Conservation (phyloP, 2,888 invertebrate genomes). For the Ormyrus thymus region DNA sequence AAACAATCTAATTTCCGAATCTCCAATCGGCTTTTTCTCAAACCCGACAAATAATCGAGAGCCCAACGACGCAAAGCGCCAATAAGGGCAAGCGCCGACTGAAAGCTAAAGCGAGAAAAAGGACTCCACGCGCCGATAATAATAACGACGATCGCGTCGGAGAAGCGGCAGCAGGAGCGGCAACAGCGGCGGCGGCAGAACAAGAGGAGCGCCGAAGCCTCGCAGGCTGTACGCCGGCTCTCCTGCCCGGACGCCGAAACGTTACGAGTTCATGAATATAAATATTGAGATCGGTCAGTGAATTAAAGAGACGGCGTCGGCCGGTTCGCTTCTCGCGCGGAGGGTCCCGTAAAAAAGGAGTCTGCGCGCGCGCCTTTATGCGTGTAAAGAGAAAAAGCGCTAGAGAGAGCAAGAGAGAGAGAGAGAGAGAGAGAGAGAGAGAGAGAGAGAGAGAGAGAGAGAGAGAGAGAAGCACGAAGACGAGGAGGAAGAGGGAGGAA, state of each 20-base stretch:
- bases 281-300: constrained; percentile 56
- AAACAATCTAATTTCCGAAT: too few species aligned
- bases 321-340: background rate
- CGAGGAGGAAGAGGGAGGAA: constrained; percentile 23
- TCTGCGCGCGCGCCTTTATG: background rate
- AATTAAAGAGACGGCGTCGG: constrained; percentile 50
- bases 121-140: constrained; percentile 36
- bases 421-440: constrained; percentile 28
- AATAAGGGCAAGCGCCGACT: too few species aligned
- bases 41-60: too few species aligned
- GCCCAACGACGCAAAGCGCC: too few species aligned
- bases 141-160: background rate
- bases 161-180: background rate
- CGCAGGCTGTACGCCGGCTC: too few species aligned
- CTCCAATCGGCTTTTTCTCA: too few species aligned
- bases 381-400: background rate
- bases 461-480: constrained; percentile 45
- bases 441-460: constrained; percentile 48
- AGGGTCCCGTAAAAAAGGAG: constrained; percentile 36
- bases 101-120: constrained; percentile 22
- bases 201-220: too few species aligned
- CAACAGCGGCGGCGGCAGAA: background rate
- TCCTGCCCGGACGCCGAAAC: constrained; percentile 22
- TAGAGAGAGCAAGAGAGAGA: constrained; percentile 15
- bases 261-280: constrained; percentile 48